Conservation (phyloP, 1,140 invertebrate genomes). For the Brachionus plicatilis region DNA sequence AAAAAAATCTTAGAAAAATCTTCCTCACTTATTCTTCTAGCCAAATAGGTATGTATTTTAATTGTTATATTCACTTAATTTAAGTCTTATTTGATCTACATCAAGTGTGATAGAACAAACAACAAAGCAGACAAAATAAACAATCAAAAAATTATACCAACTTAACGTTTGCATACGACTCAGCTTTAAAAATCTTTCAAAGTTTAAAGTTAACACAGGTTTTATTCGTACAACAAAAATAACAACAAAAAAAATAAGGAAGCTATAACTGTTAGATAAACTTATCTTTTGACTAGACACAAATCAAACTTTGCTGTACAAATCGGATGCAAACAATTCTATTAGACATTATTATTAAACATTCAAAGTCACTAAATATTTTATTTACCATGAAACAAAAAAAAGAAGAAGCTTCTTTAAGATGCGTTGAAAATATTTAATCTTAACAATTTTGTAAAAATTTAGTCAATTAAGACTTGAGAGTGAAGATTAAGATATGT, state of each 20-base stretch:
- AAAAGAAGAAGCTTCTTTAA: not conserved
- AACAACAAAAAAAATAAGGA: not conserved
- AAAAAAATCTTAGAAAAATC: not conserved
- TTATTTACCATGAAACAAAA: not conserved
- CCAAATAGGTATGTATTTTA: not conserved
- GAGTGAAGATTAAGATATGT: not conserved
- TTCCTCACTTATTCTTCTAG: not conserved
- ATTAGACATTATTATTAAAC: not conserved
- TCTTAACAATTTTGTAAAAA: not conserved
- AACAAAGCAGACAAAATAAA: slow-evolving; percentile 7
- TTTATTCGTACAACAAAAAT: not conserved
- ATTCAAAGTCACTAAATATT: not conserved
- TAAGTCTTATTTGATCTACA: not conserved
- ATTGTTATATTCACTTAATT: not conserved
- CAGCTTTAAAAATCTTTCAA: not conserved
- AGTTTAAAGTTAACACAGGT: not conserved
- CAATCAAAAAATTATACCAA: not conserved
- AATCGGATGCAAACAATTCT: not conserved
- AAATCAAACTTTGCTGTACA: not conserved
- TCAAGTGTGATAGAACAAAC: not conserved
- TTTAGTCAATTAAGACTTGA: not conserved
- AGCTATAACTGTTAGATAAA: not conserved
- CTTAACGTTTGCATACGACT: not conserved
- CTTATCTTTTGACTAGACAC: not conserved
- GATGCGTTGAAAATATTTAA: not conserved